phyloP scores from a whole-genome alignment of 2,113 vertebrate genomes.

The Cyprinus carpio region DNA sequence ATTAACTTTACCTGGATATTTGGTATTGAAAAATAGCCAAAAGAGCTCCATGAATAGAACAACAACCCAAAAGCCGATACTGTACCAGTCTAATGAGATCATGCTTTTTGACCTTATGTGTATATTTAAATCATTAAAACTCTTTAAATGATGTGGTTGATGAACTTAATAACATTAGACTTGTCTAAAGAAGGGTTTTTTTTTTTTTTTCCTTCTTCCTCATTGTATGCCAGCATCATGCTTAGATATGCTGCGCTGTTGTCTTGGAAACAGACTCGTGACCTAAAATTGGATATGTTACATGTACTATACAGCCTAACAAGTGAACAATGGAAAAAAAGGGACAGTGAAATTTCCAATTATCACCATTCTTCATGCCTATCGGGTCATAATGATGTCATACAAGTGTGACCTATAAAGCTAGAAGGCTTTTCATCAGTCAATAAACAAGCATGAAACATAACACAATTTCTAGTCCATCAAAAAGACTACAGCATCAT shows the following conservation, averaged over 20 bases:
- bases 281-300: conserved; percentile 29
- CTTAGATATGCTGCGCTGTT: conserved; percentile 24
- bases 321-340: conserved; percentile 3
- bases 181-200: not conserved
- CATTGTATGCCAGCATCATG: conserved; percentile 13
- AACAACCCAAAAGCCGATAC: not conserved
- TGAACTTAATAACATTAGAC: conserved; percentile 12
- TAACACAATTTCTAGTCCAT: too few species aligned
- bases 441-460: not conserved
- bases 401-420: not conserved
- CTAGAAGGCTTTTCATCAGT: not conserved
- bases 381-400: not conserved
- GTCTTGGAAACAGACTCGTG: conserved; percentile 50
- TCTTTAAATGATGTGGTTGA: conserved; percentile 9
- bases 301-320: conserved; percentile 21
- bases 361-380: conserved; percentile 12
- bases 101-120: not conserved
- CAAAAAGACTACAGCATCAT: not conserved
- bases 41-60: not conserved
- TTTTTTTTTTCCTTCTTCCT: not conserved
- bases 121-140: not conserved
- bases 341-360: not conserved
- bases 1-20: not conserved
- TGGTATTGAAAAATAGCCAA: too few species aligned
- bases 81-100: not conserved